A percentile compares a stretch with the other conserved stretches of the same genome.
These are phyloP conservation scores for Temnothorax nylanderi DNA, from an alignment of 1,140 invertebrate species.

Conservation along the genomic window DNA sequence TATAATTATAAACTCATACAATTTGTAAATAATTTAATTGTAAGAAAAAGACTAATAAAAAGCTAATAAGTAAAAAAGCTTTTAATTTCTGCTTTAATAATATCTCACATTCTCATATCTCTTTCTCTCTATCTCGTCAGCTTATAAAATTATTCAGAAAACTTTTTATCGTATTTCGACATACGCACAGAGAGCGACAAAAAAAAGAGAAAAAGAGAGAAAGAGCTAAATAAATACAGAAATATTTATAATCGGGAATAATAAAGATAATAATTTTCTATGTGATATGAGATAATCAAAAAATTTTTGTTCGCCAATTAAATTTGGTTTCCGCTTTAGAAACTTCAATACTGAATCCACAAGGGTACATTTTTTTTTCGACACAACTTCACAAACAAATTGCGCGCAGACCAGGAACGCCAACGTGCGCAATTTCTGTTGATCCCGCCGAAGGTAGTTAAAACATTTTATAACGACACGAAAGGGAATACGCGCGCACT, in stretches of 20 bases:
- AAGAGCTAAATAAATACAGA: constrained; percentile 6
- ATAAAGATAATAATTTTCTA: neutral
- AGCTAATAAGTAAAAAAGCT: neutral
- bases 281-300: neutral
- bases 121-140: neutral
- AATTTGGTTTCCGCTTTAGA: constrained; percentile 36
- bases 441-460: constrained; percentile 54
- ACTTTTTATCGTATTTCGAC: too few species aligned
- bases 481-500: constrained; percentile 45
- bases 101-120: neutral
- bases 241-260: constrained; percentile 10
- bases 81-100: neutral
- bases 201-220: neutral
- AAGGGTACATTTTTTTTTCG: constrained; percentile 29
- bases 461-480: constrained; percentile 66
- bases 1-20: neutral
- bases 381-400: constrained; percentile 62
- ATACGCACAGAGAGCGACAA: neutral
- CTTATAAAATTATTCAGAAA: neutral
- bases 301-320: constrained; percentile 28
- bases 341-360: neutral
- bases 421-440: constrained; percentile 50
- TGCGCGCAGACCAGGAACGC: constrained; percentile 55
- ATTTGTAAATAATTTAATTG: neutral
- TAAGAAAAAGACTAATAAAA: neutral